Base-by-base conservation (phyloP, 2,888 invertebrate species). In the Daptonema setosum region DNA sequence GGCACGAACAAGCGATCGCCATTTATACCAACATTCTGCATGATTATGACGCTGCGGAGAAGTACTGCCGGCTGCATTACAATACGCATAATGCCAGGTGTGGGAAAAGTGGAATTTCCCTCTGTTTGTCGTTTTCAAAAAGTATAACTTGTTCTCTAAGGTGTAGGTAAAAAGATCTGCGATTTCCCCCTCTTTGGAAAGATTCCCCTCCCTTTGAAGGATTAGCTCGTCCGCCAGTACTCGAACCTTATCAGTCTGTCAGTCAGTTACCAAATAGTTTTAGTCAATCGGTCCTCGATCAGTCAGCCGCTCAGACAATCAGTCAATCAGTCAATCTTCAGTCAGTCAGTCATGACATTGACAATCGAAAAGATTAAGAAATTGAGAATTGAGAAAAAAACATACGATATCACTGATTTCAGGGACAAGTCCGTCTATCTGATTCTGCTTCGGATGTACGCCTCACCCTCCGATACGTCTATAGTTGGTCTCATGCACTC, bases 1-100 rank as follows among this genome's bases (percentile, higher is more conserved):
- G 83, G 60, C 93, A 97, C 70, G 86, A 90, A 67, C 84, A 90
- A 70, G 90, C 88, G 0, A 75, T 97, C 52, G 81, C 84, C 1
- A 86, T 97, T 67, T 93, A 93, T 71, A 81, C 91, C 25, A 82
- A 85, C 66, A 80, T 87, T 35, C 76, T 97, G 58, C 73, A 86
- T 47, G 83, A 95, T 71, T 79, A 83, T 1, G 75, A 80, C 2
- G 80, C 81, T 67, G 95, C 95, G 0, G 81, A 84, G 60, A 77
- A 80, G 57, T 95, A 88, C 72, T 88, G 88, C 55, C 54, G 60
- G 25, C 45, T 61, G 30, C 64, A 67, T 57, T 69, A 66, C 56
- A 61, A 64, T 55, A 43, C 58, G 14, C 55, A 61, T 3, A 66
- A 68, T 57, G 58, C 61, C 1, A 50, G 45, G 43, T 62, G 67